phyloP scores from a whole-genome alignment of 1,140 invertebrate species.

The Drosophila erecta region DNA sequence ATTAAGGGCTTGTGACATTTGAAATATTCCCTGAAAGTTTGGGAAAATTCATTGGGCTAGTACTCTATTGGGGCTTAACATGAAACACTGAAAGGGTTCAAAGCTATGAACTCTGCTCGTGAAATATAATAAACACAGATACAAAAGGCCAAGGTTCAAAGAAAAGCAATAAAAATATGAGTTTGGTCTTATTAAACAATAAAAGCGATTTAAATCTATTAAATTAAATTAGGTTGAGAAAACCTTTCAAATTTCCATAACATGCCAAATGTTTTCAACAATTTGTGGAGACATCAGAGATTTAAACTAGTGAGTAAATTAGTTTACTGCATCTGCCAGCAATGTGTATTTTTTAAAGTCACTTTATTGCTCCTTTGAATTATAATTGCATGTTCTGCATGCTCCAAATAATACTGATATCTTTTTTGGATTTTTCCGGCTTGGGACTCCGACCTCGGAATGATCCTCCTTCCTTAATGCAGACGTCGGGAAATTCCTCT shows the following conservation, averaged over 20 bases:
- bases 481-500: slow-evolving; percentile 31
- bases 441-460: background rate
- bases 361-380: background rate
- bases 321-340: no score
- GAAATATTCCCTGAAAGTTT: background rate
- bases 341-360: background rate
- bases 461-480: slow-evolving; percentile 20
- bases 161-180: background rate
- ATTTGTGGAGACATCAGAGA: no score
- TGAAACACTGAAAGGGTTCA: slow-evolving; percentile 1
- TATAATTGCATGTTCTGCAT: background rate
- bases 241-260: background rate
- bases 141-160: background rate
- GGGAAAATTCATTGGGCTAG: background rate
- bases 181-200: background rate
- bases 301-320: no score
- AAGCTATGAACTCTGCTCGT: background rate
- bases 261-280: background rate
- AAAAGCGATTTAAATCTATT: background rate
- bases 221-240: background rate
- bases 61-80: background rate
- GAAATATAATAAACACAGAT: background rate
- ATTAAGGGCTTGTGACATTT: background rate
- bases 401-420: background rate
- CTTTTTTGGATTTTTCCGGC: background rate